Evolutionary conservation across 2,888 invertebrate genomes (phyloP).

Genomic region (Megalurothrips usitatus): DNA sequence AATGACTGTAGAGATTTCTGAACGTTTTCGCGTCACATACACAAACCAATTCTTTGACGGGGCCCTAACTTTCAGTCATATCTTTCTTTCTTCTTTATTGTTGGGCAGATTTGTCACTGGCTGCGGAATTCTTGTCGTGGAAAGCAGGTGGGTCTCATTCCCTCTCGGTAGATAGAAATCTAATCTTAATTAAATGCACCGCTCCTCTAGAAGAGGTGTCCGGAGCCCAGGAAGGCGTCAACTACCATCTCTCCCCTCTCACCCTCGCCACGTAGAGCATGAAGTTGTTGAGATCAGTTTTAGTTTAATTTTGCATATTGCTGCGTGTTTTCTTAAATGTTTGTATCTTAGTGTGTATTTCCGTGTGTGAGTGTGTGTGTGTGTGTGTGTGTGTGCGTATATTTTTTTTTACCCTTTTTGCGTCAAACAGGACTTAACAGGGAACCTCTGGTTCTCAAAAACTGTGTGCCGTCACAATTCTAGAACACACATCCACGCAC

Average conservation of each 20-base stretch:
- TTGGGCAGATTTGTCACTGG: constrained; percentile 26
- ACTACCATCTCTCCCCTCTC: too few species aligned
- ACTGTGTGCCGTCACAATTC: too few species aligned
- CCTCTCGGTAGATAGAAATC: neutral
- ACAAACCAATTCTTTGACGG: neutral
- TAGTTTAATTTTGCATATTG: too few species aligned
- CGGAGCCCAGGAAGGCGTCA: too few species aligned
- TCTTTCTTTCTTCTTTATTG: constrained; percentile 10
- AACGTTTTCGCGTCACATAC: neutral
- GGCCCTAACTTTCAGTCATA: neutral
- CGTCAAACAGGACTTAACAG: too few species aligned
- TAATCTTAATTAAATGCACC: neutral
- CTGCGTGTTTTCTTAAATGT: too few species aligned
- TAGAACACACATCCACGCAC: too few species aligned
- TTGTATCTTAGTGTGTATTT: neutral
- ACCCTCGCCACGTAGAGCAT: neutral
- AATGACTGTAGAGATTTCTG: too few species aligned
- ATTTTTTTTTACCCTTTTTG: neutral
- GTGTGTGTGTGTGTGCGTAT: neutral
- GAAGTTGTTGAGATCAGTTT: neutral
- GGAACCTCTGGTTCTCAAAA: too few species aligned
- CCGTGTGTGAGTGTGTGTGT: neutral
- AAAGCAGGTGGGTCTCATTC: constrained; percentile 5
- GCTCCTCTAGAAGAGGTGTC: neutral
- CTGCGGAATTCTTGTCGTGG: constrained; percentile 24